Base-by-base conservation (phyloP, 2,888 invertebrate species). In the Deroplatys truncata region DNA sequence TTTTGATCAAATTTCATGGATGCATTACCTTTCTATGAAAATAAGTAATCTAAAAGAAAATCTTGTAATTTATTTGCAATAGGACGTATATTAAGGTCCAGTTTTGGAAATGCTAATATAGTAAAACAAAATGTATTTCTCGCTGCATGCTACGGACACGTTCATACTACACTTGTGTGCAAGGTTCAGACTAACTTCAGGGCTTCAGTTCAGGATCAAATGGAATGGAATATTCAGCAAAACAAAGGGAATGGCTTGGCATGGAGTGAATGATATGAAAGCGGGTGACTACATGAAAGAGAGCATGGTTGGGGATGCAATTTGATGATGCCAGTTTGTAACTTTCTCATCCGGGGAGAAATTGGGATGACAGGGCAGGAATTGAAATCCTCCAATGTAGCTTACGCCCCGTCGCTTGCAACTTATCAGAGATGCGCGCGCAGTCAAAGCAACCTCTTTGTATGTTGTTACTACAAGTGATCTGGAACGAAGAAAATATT, bases 341-440 rank as follows among this genome's bases (percentile, higher is more conserved):
- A n/a, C 84, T 35, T 31, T 31, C 31, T 31, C 35, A 84, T 84
- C 84, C 84, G 31, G 31, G 35, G 31, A 84, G 86, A 86, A 86
- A 86, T 86, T 86, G 86, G 72, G 86, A 82, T 86, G 86, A 86
- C 86, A 86, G 86, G 72, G 28, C 28, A 86, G 82, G 86, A 86
- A 86, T 86, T 29, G 86, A 86, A 82, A 82, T 31, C 82, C 82
- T 20, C 25, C 56, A 25, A 72, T 20, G 56, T 72, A 20, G 56
- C 56, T 72, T 72, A 86, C 86, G 86, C 29, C 43, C 86, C 86
- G 86, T 86, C 86, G 82, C 86, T 82, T 86, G 25, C 82, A 82
- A 86, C 86, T 86, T 72, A 82, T 86, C 86, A 86, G 3, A 25
- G 56, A 72, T 25, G 25, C 25, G 0, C 56, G 20, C 56, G 56